A percentile compares a stretch with the other conserved stretches of the same genome.
These are phyloP conservation scores for Mesorhabditis spiculigera DNA, from an alignment of 2,888 invertebrate genomes.

Conservation along the genomic window DNA sequence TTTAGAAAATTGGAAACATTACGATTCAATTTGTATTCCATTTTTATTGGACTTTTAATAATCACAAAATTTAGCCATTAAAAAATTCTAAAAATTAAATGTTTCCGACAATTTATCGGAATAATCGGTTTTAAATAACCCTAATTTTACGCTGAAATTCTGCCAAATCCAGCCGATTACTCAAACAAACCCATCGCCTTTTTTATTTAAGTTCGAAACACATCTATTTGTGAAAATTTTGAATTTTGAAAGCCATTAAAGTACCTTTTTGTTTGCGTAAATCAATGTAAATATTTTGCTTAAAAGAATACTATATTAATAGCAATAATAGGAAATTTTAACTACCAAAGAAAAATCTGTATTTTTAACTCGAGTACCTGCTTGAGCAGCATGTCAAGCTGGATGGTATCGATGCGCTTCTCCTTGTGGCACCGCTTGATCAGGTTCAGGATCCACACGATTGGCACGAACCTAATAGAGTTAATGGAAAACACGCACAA, in stretches of 20 bases:
- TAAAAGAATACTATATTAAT: too few species aligned
- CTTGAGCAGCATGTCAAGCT: conserved; percentile 59
- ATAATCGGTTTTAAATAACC: too few species aligned
- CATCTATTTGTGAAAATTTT: background rate
- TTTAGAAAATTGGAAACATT: background rate
- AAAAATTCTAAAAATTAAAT: too few species aligned
- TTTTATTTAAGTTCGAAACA: background rate
- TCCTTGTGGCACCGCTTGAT: conserved; percentile 51
- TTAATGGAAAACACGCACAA: background rate
- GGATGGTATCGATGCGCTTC: conserved; percentile 60
- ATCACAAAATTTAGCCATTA: too few species aligned
- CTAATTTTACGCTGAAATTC: too few species aligned
- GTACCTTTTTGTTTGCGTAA: too few species aligned
- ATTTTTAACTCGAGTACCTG: conserved; percentile 39
- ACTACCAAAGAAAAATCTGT: background rate
- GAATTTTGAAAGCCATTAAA: too few species aligned
- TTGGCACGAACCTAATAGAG: conserved; percentile 60
- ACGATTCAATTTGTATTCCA: background rate
- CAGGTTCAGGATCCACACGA: conserved; percentile 63
- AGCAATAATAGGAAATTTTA: too few species aligned
- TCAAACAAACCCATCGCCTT: background rate
- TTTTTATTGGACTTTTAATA: too few species aligned
- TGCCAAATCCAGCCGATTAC: too few species aligned
- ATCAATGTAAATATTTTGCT: too few species aligned
- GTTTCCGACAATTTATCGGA: too few species aligned